Evolutionary conservation across 2,888 invertebrate genomes (phyloP).

Genomic region (Agrypnus murinus): DNA sequence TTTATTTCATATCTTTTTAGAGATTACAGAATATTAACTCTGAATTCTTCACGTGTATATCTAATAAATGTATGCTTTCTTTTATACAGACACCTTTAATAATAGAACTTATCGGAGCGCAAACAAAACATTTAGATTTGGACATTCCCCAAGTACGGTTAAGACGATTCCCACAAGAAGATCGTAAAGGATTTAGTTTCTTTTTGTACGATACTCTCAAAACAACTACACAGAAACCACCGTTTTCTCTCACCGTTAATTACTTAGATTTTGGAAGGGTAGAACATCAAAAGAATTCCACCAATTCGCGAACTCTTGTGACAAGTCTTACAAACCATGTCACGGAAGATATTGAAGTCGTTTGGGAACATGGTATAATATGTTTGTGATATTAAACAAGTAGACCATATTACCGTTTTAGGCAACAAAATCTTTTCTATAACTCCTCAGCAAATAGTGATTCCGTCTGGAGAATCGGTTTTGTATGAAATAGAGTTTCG

Average conservation of each 20-base stretch:
- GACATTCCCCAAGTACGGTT: conserved; percentile 30
- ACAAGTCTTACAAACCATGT: conserved; percentile 59
- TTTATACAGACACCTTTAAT: conserved; percentile 64
- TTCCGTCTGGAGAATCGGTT: conserved; percentile 61
- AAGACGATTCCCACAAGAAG: conserved; percentile 52
- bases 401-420: no score
- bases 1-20: no score
- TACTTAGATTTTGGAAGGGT: conserved; percentile 67
- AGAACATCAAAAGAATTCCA: conserved; percentile 16
- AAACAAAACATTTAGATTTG: conserved; percentile 31
- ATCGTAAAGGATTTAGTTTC: conserved; percentile 59
- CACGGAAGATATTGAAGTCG: conserved; percentile 52
- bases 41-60: no score
- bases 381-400: no score
- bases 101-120: conserved; percentile 62
- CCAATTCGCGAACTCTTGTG: conserved; percentile 43
- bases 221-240: conserved; percentile 53
- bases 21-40: no score
- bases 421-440: conserved; percentile 64
- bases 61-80: no score
- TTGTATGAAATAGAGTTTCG: conserved; percentile 67
- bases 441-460: conserved; percentile 60
- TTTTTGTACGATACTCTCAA: conserved; percentile 63
- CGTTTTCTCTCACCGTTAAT: conserved; percentile 62
- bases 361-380: conserved; percentile 58